Evolutionary conservation across 30 jellyfish, hydroid and myxozoan genomes (phyloP).

Genomic region (Cassiopea xamachana): DNA sequence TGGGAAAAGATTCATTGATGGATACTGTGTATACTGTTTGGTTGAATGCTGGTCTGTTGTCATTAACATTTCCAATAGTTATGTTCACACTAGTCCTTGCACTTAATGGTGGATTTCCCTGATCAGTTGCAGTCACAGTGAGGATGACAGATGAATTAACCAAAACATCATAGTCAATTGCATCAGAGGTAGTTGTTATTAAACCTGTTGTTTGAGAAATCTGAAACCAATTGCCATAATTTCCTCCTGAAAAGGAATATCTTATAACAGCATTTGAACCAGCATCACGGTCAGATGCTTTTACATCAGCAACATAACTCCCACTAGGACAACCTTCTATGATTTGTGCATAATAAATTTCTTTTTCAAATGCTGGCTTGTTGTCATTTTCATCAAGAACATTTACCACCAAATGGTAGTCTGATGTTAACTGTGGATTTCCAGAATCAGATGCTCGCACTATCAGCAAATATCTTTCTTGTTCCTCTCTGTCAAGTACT

Average conservation of each 20-base stretch:
- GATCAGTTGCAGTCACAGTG: constrained; percentile 60
- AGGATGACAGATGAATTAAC: constrained; percentile 6
- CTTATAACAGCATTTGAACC: constrained; percentile 39
- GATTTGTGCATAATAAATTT: constrained; percentile 6
- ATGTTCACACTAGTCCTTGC: constrained; percentile 27
- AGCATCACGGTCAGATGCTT: constrained; percentile 64
- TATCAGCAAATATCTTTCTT: constrained; percentile 22
- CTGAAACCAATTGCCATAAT: constrained; percentile 49
- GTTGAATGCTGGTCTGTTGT: constrained; percentile 73
- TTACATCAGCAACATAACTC: constrained; percentile 55
- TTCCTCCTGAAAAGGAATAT: constrained; percentile 55
- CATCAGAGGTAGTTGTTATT: constrained; percentile 59
- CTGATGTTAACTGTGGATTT: constrained; percentile 53
- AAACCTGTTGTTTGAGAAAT: constrained; percentile 51
- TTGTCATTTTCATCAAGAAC: constrained; percentile 83
- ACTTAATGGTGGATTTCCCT: constrained; percentile 56
- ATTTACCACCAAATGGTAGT: constrained; percentile 7
- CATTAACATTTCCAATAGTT: constrained; percentile 76
- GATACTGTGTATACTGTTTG: constrained; percentile 25
- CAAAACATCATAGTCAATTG: constrained; percentile 58
- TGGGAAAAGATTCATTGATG: constrained; percentile 41
- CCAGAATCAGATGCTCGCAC: constrained; percentile 81
- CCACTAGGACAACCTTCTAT: constrained; percentile 68
- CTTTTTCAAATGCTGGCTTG: constrained; percentile 51
- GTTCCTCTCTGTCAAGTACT: constrained; percentile 72